A percentile compares a stretch with the other conserved stretches of the same genome.
Evolutionary conservation across 2,797 vertebrate species (phyloP).

Genomic region (Tolypeutes matacus): DNA sequence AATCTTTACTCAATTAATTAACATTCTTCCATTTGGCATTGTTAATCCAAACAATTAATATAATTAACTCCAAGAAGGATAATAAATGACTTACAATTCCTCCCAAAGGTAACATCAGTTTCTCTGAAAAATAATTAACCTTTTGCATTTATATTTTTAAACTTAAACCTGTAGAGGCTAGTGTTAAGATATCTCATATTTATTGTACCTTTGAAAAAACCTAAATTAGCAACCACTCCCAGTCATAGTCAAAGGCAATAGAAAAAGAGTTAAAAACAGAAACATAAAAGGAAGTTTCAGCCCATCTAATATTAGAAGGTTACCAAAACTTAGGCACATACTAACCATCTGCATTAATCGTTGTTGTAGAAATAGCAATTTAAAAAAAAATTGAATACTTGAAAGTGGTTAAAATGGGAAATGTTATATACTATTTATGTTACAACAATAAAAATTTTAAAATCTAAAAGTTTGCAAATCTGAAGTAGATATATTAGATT

Average conservation of each 20-base stretch:
- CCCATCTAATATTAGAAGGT: neutral
- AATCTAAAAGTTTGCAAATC: neutral
- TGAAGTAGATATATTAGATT: constrained; percentile 1
- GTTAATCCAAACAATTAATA: constrained; percentile 55
- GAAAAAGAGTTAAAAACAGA: neutral
- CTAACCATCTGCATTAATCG: neutral
- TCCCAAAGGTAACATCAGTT: neutral
- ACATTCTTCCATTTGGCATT: constrained; percentile 49
- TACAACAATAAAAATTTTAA: neutral
- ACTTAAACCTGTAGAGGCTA: neutral
- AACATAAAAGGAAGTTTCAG: constrained; percentile 13
- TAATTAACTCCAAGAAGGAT: constrained; percentile 54
- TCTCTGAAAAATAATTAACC: constrained; percentile 60
- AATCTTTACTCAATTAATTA: constrained; percentile 60
- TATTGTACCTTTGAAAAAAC: neutral
- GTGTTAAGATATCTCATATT: neutral
- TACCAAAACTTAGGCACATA: neutral
- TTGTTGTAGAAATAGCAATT: neutral
- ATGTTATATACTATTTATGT: neutral
- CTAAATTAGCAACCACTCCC: constrained; percentile 19
- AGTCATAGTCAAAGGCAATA: neutral
- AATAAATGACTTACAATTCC: constrained; percentile 60
- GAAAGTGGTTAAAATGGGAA: no score
- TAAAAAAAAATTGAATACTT: neutral
- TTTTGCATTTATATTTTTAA: constrained; percentile 58